Evolutionary conservation across 2,113 vertebrate genomes (phyloP), one percentile per base, ranked within the genome.

Genomic region (Empidonax alnorum): DNA sequence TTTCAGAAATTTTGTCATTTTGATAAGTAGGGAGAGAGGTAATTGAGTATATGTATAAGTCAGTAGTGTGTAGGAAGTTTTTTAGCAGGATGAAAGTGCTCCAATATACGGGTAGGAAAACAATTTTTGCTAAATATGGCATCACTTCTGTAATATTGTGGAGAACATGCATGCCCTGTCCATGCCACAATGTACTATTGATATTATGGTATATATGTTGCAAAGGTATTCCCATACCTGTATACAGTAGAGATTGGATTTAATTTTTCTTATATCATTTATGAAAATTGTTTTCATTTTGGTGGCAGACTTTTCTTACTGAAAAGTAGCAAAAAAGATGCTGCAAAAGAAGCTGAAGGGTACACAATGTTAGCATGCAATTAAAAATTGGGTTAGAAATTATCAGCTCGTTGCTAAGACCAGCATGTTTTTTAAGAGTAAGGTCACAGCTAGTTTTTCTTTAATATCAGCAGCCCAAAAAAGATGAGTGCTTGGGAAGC

Each of bases 181-280:
- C 17, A 9, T 22, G 0, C 28, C 12, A 59, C 15, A 61, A 4
- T 42, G 9, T 47, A 4, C 31, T 58, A 0, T 35, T 56, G 8
- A 3, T 66, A 14, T 56, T 75, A 3, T 49, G 3, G 2, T 66
- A 14, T 65, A 5, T 55, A 3, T 46, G 23, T 76, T 88, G 20
- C 31, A 69, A 37, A 10, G 50, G 6, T 71, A 52, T 63, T 80
- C 88, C 24, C 7, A 7, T 33, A 84, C 21, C 14, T 81, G 6
- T 58, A 6, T 62, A 13, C 5, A 41, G 14, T 67, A 23, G 23
- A 63, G 22, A 44, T 89, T 8, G 67, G 12, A 39, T 59, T n/a
- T 68, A 23, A 74, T 86, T n/a, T 72, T 89, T 75, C 33, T 59
- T 5, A 35, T 55, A 46, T 3, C 0, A 6, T 61, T 42, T 55